These are phyloP conservation scores for Anagrus nilaparvatae DNA, from an alignment of 1,140 invertebrate species.

Conservation along the genomic window DNA sequence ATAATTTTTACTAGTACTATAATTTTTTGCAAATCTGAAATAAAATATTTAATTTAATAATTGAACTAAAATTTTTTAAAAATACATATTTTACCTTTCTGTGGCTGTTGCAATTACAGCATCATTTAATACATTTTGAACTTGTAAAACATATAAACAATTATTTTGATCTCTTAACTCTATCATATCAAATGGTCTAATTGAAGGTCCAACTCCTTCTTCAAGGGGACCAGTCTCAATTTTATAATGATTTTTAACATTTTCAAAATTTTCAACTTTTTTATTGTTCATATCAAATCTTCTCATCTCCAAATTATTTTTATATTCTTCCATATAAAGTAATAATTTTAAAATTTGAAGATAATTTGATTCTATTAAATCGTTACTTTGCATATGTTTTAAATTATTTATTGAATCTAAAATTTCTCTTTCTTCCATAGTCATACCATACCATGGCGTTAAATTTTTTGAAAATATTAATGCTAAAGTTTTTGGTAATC, in stretches of 20 bases:
- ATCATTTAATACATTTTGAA: slow-evolving; percentile 17
- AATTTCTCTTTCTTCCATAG: slow-evolving; percentile 12
- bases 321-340: slow-evolving; percentile 67
- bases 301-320: slow-evolving; percentile 49
- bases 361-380: slow-evolving; percentile 43
- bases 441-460: slow-evolving; percentile 6
- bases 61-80: not conserved
- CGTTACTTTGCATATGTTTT: slow-evolving; percentile 33
- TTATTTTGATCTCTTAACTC: slow-evolving; percentile 26
- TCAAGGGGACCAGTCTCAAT: too few relatives aligned
- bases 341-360: slow-evolving; percentile 52
- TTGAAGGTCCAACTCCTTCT: slow-evolving; percentile 66
- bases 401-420: slow-evolving; percentile 3
- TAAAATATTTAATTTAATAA: slow-evolving; percentile 7
- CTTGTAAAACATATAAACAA: not conserved
- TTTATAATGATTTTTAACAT: too few relatives aligned
- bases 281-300: slow-evolving; percentile 44
- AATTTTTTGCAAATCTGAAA: slow-evolving; percentile 8
- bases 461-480: slow-evolving; percentile 1
- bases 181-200: slow-evolving; percentile 62
- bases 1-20: slow-evolving; percentile 2
- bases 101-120: slow-evolving; percentile 6
- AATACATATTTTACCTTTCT: not conserved
- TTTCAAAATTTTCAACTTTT: slow-evolving; percentile 38
- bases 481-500: slow-evolving; percentile 10